Percentiles rank a stretch among this genome's conserved stretches.
Evolutionary conservation across 2,888 invertebrate genomes (phyloP).

Genomic region (Meghimatium bilineatum): DNA sequence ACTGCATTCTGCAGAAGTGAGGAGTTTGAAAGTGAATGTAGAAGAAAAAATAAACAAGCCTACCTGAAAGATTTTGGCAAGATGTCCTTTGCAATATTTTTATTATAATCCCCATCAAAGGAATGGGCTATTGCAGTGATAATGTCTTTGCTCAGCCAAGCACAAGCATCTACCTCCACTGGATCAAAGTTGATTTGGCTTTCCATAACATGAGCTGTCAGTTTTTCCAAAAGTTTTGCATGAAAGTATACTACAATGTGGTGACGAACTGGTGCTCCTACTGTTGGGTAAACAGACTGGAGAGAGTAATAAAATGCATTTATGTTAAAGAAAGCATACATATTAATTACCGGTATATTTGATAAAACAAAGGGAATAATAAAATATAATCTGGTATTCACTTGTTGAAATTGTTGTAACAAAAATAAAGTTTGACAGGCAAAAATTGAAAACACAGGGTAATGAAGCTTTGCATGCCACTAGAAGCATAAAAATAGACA

Average conservation of each 20-base stretch:
- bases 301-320: slow-evolving; percentile 37
- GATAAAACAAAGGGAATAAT: neutral
- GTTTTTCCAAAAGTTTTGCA: slow-evolving; percentile 62
- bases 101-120: slow-evolving; percentile 56
- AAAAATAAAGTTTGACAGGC: too few relatives aligned
- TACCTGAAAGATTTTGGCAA: slow-evolving; percentile 36
- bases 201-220: slow-evolving; percentile 60
- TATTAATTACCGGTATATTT: neutral
- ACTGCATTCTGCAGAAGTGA: too few relatives aligned
- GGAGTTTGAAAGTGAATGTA: too few relatives aligned
- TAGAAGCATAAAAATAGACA: too few relatives aligned
- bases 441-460: too few relatives aligned
- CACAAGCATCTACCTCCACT: slow-evolving; percentile 74
- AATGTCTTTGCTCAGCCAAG: slow-evolving; percentile 71
- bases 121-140: slow-evolving; percentile 65
- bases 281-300: slow-evolving; percentile 78
- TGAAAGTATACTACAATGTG: slow-evolving; percentile 78
- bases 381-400: neutral
- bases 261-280: slow-evolving; percentile 77
- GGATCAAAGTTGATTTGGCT: slow-evolving; percentile 70
- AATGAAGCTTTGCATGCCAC: too few relatives aligned
- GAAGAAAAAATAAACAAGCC: too few relatives aligned
- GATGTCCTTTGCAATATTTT: slow-evolving; percentile 14
- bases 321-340: neutral
- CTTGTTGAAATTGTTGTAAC: too few relatives aligned